These are phyloP conservation scores for Calameuta filiformis DNA, from an alignment of 2,888 invertebrate genomes.

Conservation along the genomic window DNA sequence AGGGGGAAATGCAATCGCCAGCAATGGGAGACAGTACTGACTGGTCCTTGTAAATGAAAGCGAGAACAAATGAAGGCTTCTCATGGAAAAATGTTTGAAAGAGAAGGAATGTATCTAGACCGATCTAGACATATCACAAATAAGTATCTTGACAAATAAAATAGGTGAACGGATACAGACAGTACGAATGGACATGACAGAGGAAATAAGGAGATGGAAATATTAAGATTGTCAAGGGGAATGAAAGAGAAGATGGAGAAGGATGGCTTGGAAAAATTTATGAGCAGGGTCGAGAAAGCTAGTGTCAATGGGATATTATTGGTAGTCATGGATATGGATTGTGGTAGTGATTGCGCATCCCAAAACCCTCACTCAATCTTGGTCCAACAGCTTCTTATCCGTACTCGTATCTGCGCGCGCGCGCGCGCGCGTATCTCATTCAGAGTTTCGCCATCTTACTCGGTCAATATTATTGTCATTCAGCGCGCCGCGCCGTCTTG, in stretches of 20 bases:
- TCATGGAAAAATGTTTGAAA: background rate
- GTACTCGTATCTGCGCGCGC: background rate
- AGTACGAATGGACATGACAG: conserved; percentile 17
- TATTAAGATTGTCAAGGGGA: background rate
- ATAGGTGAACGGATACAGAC: conserved; percentile 24
- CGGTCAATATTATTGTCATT: background rate
- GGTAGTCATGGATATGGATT: background rate
- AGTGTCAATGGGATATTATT: background rate
- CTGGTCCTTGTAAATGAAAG: conserved; percentile 76
- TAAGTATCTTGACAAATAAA: conserved; percentile 4
- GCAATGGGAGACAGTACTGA: conserved; percentile 70
- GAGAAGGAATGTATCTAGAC: conserved; percentile 8
- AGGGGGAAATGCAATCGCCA: conserved; percentile 63
- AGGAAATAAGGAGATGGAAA: background rate
- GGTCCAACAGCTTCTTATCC: conserved; percentile 19
- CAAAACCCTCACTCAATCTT: conserved; percentile 10
- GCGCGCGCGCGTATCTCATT: background rate
- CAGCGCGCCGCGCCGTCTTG: background rate
- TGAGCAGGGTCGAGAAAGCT: background rate
- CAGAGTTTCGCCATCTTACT: background rate
- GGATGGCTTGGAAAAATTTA: background rate
- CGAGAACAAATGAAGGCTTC: background rate
- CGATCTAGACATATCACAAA: conserved; percentile 8
- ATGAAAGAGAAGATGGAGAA: background rate
- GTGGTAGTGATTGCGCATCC: background rate